Evolutionary conservation across 2,888 invertebrate genomes (phyloP).

Genomic region (Drosophila pegasa): DNA sequence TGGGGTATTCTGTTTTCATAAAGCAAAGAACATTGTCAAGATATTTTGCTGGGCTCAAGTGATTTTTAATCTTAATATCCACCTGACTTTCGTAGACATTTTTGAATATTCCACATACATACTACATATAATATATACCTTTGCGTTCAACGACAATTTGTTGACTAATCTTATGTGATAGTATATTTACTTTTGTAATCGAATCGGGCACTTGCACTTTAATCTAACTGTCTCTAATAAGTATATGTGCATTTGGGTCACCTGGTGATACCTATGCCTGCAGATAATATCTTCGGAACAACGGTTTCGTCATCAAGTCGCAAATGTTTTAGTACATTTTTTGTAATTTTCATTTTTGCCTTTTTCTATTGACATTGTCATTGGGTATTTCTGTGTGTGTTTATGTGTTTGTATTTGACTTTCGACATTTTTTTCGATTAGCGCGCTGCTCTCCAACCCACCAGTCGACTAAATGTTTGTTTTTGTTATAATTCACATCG

Average conservation of each 20-base stretch:
- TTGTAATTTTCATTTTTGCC: constrained; percentile 36
- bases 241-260: not conserved
- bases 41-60: too few relatives aligned
- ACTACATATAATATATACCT: too few relatives aligned
- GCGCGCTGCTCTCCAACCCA: constrained; percentile 13
- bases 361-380: constrained; percentile 61
- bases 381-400: constrained; percentile 24
- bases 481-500: constrained; percentile 71
- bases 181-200: not conserved
- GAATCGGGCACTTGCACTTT: not conserved
- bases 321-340: constrained; percentile 32
- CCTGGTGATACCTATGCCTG: not conserved
- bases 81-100: too few relatives aligned
- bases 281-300: not conserved
- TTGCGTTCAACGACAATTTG: too few relatives aligned
- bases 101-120: too few relatives aligned
- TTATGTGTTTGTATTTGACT: constrained; percentile 64
- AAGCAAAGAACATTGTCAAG: too few relatives aligned
- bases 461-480: constrained; percentile 53
- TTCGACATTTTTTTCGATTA: constrained; percentile 71
- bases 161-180: too few relatives aligned
- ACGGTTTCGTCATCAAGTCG: constrained; percentile 3
- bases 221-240: too few relatives aligned
- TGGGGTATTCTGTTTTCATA: too few relatives aligned
- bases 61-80: too few relatives aligned